Evolutionary conservation across 2,888 invertebrate species (phyloP).

Genomic region (Zaprionus obscuricornis): DNA sequence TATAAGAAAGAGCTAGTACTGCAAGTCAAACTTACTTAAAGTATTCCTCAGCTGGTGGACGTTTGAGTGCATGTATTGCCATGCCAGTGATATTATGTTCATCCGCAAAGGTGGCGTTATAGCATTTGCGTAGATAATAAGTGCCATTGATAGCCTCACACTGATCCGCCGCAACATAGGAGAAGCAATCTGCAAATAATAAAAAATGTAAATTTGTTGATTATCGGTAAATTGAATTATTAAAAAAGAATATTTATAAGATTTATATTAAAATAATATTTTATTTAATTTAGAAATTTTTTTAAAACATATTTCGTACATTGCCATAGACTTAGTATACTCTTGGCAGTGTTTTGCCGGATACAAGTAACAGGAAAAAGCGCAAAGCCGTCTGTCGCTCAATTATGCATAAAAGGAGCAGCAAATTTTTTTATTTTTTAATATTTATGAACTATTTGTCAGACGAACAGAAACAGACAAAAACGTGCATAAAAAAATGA

Average conservation of each 20-base stretch:
- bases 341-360: too few relatives aligned
- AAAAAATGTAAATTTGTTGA: slow-evolving; percentile 20
- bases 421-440: slow-evolving; percentile 42
- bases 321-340: too few relatives aligned
- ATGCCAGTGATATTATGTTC: slow-evolving; percentile 85
- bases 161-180: slow-evolving; percentile 87
- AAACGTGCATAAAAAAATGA: slow-evolving; percentile 13
- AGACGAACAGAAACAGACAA: slow-evolving; percentile 11
- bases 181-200: slow-evolving; percentile 86
- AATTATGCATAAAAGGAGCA: slow-evolving; percentile 59
- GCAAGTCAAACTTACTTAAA: slow-evolving; percentile 85
- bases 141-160: slow-evolving; percentile 87
- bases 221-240: slow-evolving; percentile 22
- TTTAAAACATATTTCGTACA: too few relatives aligned
- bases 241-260: background rate
- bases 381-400: slow-evolving; percentile 29
- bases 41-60: slow-evolving; percentile 89
- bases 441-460: slow-evolving; percentile 75
- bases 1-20: background rate
- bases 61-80: slow-evolving; percentile 85
- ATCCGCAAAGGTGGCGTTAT: slow-evolving; percentile 85
- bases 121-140: slow-evolving; percentile 87
- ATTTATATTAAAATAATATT: too few relatives aligned
- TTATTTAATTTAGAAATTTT: too few relatives aligned
- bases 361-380: slow-evolving; percentile 13